phyloP scores from a whole-genome alignment of 2,888 invertebrate species.

The Drosophila monieri region DNA sequence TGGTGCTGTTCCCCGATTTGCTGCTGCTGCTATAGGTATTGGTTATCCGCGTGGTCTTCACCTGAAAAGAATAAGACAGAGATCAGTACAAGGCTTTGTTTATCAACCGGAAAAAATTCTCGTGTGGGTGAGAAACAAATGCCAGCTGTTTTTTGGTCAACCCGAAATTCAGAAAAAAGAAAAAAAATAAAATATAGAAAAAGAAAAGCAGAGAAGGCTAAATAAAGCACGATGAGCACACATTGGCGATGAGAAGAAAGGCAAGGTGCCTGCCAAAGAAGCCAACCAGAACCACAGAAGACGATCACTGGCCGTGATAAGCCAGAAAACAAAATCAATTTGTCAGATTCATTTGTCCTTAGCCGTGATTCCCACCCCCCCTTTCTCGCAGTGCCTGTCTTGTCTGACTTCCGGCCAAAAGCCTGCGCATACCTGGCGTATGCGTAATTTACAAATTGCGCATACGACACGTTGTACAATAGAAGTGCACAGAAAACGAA shows the following conservation, averaged over 20 bases:
- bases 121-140: conserved; percentile 28
- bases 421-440: conserved; percentile 33
- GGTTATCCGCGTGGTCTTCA: conserved; percentile 84
- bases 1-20: conserved; percentile 77
- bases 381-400: conserved; percentile 1
- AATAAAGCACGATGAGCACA: conserved; percentile 73
- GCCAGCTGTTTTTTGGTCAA: conserved; percentile 61
- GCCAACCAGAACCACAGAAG: neutral
- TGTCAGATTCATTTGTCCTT: conserved; percentile 56
- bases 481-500: too few species aligned
- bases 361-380: conserved; percentile 56
- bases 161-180: conserved; percentile 16
- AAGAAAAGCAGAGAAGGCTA: conserved; percentile 54
- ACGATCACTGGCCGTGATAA: conserved; percentile 51
- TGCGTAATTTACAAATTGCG: conserved; percentile 36
- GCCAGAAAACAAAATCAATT: conserved; percentile 37
- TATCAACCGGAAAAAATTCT: conserved; percentile 60
- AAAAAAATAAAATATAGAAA: conserved; percentile 48
- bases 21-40: conserved; percentile 70
- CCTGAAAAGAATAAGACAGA: conserved; percentile 79
- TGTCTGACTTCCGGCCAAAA: conserved; percentile 17
- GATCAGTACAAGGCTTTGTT: conserved; percentile 49
- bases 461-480: conserved; percentile 31
- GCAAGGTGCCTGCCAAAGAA: conserved; percentile 27
- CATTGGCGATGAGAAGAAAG: conserved; percentile 57